Base-by-base conservation (phyloP, 2,888 invertebrate species). In the Anaspis maculata region DNA sequence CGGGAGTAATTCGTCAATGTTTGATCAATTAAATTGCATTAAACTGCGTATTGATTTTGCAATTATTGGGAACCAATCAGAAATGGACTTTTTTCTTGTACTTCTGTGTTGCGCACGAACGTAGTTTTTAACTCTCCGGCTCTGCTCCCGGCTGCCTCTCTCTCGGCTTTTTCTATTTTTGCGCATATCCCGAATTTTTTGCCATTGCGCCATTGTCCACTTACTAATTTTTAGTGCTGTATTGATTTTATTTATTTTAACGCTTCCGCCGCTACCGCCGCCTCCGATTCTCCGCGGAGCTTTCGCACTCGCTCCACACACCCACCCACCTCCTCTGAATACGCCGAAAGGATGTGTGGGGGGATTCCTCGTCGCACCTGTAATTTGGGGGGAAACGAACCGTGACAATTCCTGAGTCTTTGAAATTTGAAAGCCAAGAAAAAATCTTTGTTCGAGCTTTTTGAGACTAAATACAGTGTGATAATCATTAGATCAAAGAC, bases 61-160 rank as follows among this genome's bases (percentile, higher is more conserved):
- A 66, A 66, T 66, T 65, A 66, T 66, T 57, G 65, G 56, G 58
- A 64, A 65, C 66, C 65, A 66, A 66, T 66, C 65, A 63, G 62
- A 60, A 59, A 57, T 64, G 59, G 63, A 57, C 62, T 60, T 62
- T 62, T 54, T 61, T 64, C 56, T 61, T 59, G 55, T 56, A 54
- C 52, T 55, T 45, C 40, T 54, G 47, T 51, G 45, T 46, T 57
- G 57, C 57, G 57, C 58, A 52, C 51, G 50, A 45, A 51, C 49
- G 57, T 59, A 59, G 57, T 61, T 60, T 61, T 58, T 54, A 55
- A 56, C 56, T 53, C 48, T n/a, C n/a, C n/a, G n/a, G n/a, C n/a
- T n/a, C n/a, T n/a, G n/a, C n/a, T n/a, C n/a, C n/a, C n/a, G n/a
- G n/a, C n/a, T n/a, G n/a, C n/a, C n/a, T n/a, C n/a, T n/a, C n/a